Percentiles rank a stretch among this genome's conserved stretches.
These are phyloP conservation scores for Riparia riparia DNA, from an alignment of 2,113 vertebrate genomes.

Conservation along the genomic window DNA sequence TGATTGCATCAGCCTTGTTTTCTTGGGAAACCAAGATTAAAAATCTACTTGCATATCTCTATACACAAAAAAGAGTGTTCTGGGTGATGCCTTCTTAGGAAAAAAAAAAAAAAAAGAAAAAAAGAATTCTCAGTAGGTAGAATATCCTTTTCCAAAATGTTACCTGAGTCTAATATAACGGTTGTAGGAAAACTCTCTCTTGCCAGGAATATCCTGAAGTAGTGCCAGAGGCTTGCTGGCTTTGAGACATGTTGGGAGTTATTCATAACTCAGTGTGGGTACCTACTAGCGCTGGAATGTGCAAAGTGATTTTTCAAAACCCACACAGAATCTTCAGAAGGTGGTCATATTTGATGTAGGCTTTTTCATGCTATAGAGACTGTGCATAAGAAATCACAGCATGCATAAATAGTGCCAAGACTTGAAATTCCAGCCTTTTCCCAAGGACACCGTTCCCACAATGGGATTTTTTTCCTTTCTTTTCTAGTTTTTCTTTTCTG, in stretches of 20 bases:
- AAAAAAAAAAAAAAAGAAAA: not conserved
- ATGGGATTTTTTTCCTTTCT: fast-evolving
- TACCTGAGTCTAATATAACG: not conserved
- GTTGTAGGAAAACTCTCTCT: constrained; percentile 13
- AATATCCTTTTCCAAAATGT: not conserved
- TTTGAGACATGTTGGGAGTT: constrained; percentile 51
- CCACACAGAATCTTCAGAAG: constrained; percentile 68
- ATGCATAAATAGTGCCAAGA: constrained; percentile 48
- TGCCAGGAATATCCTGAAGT: constrained; percentile 43
- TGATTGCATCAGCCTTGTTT: not conserved
- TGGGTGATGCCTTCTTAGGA: not conserved
- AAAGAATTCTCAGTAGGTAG: not conserved
- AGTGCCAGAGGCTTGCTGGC: constrained; percentile 43
- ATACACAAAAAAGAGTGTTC: not conserved
- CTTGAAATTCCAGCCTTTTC: constrained; percentile 44
- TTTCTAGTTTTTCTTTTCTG: no score
- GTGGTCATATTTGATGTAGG: constrained; percentile 66
- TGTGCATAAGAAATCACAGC: constrained; percentile 53
- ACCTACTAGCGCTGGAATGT: constrained; percentile 49
- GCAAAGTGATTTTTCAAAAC: constrained; percentile 52
- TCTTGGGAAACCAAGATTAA: not conserved
- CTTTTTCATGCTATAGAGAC: constrained; percentile 48
- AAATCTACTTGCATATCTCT: not conserved
- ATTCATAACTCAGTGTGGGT: constrained; percentile 67
- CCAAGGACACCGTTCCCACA: not conserved